phyloP scores from a whole-genome alignment of 37 sponge, comb jelly and placozoan species.

The Cliona cf. orientalis region DNA sequence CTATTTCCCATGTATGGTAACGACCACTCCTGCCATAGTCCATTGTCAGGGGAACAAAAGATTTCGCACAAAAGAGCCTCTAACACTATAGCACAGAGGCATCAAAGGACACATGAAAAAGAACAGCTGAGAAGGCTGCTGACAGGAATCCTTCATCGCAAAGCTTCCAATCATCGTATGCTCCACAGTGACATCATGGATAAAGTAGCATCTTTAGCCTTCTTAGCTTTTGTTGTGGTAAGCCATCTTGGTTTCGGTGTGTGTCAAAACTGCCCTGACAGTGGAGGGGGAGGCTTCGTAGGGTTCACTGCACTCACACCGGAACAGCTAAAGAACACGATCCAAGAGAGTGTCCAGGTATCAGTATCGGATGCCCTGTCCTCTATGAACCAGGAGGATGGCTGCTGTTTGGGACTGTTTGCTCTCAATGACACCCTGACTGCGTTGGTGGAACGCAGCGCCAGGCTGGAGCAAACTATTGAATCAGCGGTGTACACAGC shows the following conservation, averaged over 20 bases:
- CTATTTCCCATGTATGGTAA: too few relatives aligned
- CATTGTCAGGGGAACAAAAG: too few relatives aligned
- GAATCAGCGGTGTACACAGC: neutral
- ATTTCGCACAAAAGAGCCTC: too few relatives aligned
- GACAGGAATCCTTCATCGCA: too few relatives aligned
- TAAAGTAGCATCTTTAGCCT: too few relatives aligned
- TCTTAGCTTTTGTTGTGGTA: neutral
- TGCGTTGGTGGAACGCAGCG: neutral
- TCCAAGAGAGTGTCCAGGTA: neutral
- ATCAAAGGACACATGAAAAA: too few relatives aligned
- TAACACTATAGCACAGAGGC: too few relatives aligned
- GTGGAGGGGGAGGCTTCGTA: neutral
- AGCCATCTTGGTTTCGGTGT: neutral
- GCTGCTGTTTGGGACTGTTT: neutral
- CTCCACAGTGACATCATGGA: too few relatives aligned
- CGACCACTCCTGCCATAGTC: too few relatives aligned
- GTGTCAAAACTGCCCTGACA: neutral
- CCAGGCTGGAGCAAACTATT: neutral
- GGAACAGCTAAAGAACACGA: slow-evolving; percentile 1
- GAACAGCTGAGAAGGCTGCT: too few relatives aligned
- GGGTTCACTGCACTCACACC: slow-evolving; percentile 35
- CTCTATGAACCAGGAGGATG: neutral
- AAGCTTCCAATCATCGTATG: too few relatives aligned
- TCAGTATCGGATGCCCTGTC: neutral
- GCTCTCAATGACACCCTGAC: slow-evolving; percentile 6